Base-by-base conservation (phyloP, 2,113 vertebrate genomes). In the Pelobates fuscus region DNA sequence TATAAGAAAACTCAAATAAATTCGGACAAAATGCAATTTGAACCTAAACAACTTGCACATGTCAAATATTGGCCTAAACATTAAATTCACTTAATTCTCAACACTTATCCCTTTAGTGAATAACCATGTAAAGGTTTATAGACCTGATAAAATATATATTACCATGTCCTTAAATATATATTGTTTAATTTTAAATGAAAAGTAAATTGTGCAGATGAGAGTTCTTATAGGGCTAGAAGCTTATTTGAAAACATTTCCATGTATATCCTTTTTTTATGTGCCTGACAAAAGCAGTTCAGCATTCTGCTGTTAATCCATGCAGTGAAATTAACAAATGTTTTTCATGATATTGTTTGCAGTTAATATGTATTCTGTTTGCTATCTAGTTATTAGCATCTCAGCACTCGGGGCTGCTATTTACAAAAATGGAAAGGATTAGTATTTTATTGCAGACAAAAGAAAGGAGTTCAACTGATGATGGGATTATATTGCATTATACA, bases 311-410 rank as follows among this genome's bases (percentile, higher is more conserved):
- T 63, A 64, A 72, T 72, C 70, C 44, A 20, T 32, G 26, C 44
- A 25, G 43, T 25, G 26, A 63, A 63, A 72, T 63, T 63, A 72
- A 54, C 26, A 23, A 64, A 15, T 18, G 49, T 54, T 27, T 64
- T 52, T 20, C 59, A 30, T 72, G 43, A 54, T 63, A 63, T 60
- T 71, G 18, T 62, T 71, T 52, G 41, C 43, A 63, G 60, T 63
- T 71, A 72, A 63, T 54, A 63, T 63, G 59, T 44, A 72, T 72
- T 62, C 46, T 63, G 70, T 63, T 63, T 71, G 54, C 52, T 72
- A 72, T 63, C 70, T 63, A 37, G 43, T 72, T 72, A 72, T 72
- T 72, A 72, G 70, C 27, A 72, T 72, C 59, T 27, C n/a, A 54
- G 27, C 59, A 62, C 70, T 72, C 63, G 59, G 60, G 70, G 70